Percentiles rank a stretch among this genome's conserved stretches.
Evolutionary conservation across 2,113 vertebrate species (phyloP).

Genomic region (Tetrao urogallus): DNA sequence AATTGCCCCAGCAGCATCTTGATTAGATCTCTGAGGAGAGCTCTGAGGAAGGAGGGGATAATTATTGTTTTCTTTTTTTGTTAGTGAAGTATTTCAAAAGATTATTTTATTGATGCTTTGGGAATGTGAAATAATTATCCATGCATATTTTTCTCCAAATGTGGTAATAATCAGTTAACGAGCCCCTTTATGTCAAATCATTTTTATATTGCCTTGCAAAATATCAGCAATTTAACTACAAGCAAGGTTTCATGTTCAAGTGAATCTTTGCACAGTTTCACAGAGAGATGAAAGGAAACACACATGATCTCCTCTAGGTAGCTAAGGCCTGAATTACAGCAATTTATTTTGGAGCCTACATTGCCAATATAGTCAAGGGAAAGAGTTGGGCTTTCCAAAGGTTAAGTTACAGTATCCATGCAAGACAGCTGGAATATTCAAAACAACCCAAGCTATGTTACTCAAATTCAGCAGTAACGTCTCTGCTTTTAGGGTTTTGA

Average conservation of each 20-base stretch:
- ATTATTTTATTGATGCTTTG: constrained; percentile 51
- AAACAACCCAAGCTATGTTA: not conserved
- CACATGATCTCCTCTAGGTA: not conserved
- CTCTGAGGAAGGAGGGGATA: constrained; percentile 72
- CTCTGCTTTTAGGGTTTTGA: not conserved
- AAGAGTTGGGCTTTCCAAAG: not conserved
- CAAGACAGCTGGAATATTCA: constrained; percentile 44
- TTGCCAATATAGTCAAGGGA: not conserved
- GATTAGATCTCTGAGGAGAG: constrained; percentile 71
- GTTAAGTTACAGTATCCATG: not conserved
- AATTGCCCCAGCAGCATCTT: constrained; percentile 73
- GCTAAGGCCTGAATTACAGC: not conserved
- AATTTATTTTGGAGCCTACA: not conserved
- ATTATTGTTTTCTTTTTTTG: constrained; percentile 70
- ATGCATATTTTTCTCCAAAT: constrained; percentile 16
- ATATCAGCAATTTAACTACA: not conserved
- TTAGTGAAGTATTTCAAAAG: constrained; percentile 47
- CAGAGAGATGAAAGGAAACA: not conserved
- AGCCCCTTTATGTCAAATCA: not conserved
- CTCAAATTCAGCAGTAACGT: not conserved
- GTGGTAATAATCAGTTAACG: constrained; percentile 5
- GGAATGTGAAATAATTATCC: constrained; percentile 50
- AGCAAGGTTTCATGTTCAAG: not conserved
- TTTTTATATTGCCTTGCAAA: not conserved
- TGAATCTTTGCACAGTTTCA: not conserved